Evolutionary conservation across 1,140 invertebrate genomes (phyloP).

Genomic region (Magallana ariakensis): DNA sequence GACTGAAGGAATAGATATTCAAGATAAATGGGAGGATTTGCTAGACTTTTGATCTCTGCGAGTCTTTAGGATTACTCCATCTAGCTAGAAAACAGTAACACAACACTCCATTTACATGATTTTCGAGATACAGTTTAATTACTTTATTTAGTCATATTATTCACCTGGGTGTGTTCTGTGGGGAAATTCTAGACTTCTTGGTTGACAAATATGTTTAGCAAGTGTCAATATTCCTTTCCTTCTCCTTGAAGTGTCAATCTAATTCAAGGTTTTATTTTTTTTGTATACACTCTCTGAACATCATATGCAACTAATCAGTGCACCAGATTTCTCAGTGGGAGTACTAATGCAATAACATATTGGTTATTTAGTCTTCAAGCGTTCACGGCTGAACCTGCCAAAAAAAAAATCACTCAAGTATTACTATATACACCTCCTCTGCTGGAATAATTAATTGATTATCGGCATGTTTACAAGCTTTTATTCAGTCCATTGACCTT

Average conservation of each 20-base stretch:
- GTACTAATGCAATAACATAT: background rate
- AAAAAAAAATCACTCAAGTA: no score
- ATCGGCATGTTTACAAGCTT: no score
- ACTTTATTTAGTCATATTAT: conserved; percentile 5
- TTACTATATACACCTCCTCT: no score
- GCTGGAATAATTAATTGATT: no score
- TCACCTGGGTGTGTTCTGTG: conserved; percentile 1
- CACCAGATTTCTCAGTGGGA: background rate
- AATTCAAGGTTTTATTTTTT: background rate
- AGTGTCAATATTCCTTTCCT: background rate
- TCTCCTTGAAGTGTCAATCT: background rate
- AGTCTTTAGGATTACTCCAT: conserved; percentile 19
- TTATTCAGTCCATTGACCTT: no score
- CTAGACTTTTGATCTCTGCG: background rate
- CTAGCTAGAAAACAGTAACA: background rate
- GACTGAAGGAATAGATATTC: background rate
- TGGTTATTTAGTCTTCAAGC: background rate
- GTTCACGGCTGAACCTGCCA: background rate
- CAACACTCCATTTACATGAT: conserved; percentile 20
- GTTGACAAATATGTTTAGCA: background rate
- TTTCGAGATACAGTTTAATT: conserved; percentile 15
- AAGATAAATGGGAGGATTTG: background rate
- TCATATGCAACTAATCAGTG: conserved; percentile 10
- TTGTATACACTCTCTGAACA: background rate
- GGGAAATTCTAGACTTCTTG: background rate